Percentiles rank a stretch among this genome's conserved stretches.
These are phyloP conservation scores for Trichonephila clavata DNA, from an alignment of 1,140 invertebrate species.

Conservation along the genomic window DNA sequence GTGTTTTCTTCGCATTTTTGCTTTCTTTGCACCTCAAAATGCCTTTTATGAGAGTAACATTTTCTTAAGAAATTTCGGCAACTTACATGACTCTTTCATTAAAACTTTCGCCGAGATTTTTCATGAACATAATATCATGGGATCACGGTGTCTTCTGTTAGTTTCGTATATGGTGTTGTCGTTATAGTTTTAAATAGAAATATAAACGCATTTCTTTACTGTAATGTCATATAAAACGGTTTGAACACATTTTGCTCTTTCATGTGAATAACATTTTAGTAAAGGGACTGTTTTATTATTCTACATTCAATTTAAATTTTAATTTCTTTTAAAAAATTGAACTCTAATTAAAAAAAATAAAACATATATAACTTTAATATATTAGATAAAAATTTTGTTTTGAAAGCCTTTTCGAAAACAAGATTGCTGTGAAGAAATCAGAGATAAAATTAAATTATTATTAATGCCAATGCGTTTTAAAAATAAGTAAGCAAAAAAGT, in stretches of 20 bases:
- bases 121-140: conserved; percentile 25
- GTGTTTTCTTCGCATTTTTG: conserved; percentile 6
- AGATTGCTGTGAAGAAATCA: no score
- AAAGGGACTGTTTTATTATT: background rate
- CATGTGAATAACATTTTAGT: background rate
- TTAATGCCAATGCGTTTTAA: no score
- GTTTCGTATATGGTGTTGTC: background rate
- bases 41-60: conserved; percentile 25
- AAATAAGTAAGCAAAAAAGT: no score
- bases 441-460: no score
- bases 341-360: background rate
- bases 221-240: background rate
- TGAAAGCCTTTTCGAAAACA: no score
- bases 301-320: background rate
- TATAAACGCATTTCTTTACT: background rate
- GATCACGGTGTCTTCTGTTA: background rate
- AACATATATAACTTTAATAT: no score
- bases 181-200: background rate
- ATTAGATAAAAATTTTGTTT: no score
- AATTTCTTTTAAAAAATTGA: background rate
- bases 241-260: background rate
- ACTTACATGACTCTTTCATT: conserved; percentile 54
- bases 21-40: background rate
- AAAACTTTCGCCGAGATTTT: conserved; percentile 30
- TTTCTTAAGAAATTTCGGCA: conserved; percentile 16